A percentile compares a stretch with the other conserved stretches of the same genome.
These are phyloP conservation scores for fruit fly (Drosophila melanogaster) DNA, from an alignment of 1,140 invertebrate genomes.

Conservation along the genomic window Release_6_plus_ISO1_MT NT_037436.4:8269001-8269500, in stretches of 20 bases:
- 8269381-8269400: conserved; percentile 58
- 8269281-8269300: conserved; percentile 15
- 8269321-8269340: not conserved
- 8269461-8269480: conserved; percentile 54
- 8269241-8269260: conserved; percentile 29
- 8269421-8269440: conserved; percentile 53
- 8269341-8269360: conserved; percentile 5
- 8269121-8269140: conserved; percentile 86
- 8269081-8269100: conserved; percentile 95
- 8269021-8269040: conserved; percentile 95
- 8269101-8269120: conserved; percentile 95
- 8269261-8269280: conserved; percentile 5
- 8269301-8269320: conserved; percentile 19
- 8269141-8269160: conserved; percentile 34
- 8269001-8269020: conserved; percentile 94
- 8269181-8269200: conserved; percentile 66
- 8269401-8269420: conserved; percentile 40
- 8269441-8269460: conserved; percentile 43
- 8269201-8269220: conserved; percentile 2
- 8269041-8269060: conserved; percentile 94
- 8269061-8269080: conserved; percentile 96
- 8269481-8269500: conserved; percentile 82
- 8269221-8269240: conserved; percentile 1
- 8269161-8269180: conserved; percentile 65
- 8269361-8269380: conserved; percentile 10